phyloP scores from a whole-genome alignment of 2,797 vertebrate genomes.

The Limnodromus scolopaceus region DNA sequence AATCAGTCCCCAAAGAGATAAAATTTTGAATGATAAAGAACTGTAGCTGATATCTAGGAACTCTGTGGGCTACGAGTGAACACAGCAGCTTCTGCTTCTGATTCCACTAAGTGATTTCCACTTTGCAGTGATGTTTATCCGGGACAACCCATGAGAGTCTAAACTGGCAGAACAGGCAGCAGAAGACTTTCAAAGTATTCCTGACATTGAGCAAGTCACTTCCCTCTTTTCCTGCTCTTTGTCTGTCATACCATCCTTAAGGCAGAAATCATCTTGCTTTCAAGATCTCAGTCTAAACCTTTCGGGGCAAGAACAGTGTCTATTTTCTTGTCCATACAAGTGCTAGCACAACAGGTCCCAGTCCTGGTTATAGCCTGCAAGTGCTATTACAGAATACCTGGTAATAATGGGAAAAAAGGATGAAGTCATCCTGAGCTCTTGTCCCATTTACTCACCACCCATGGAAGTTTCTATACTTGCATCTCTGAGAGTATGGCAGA shows the following conservation, averaged over 20 bases:
- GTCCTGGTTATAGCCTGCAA: constrained; percentile 20
- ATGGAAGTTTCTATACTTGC: background rate
- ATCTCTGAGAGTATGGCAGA: background rate
- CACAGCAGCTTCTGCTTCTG: background rate
- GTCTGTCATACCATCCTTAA: background rate
- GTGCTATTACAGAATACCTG: constrained; percentile 43
- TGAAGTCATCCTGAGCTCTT: constrained; percentile 53
- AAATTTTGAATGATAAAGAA: background rate
- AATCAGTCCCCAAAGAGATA: background rate
- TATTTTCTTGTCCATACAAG: constrained; percentile 37
- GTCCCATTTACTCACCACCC: constrained; percentile 14
- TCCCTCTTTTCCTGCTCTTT: background rate
- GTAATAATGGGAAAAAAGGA: constrained; percentile 20
- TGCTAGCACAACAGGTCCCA: constrained; percentile 6
- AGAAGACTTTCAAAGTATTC: background rate
- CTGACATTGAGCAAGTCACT: background rate
- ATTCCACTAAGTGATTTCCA: background rate
- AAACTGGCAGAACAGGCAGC: background rate
- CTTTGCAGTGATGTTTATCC: background rate
- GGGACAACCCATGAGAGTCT: background rate
- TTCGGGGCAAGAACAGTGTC: background rate
- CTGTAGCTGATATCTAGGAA: background rate
- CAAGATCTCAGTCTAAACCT: background rate
- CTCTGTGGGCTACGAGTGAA: background rate
- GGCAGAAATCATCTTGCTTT: background rate